A percentile compares a stretch with the other conserved stretches of the same genome.
Evolutionary conservation across 2,888 invertebrate genomes (phyloP).

Genomic region (Calameuta pallipes): DNA sequence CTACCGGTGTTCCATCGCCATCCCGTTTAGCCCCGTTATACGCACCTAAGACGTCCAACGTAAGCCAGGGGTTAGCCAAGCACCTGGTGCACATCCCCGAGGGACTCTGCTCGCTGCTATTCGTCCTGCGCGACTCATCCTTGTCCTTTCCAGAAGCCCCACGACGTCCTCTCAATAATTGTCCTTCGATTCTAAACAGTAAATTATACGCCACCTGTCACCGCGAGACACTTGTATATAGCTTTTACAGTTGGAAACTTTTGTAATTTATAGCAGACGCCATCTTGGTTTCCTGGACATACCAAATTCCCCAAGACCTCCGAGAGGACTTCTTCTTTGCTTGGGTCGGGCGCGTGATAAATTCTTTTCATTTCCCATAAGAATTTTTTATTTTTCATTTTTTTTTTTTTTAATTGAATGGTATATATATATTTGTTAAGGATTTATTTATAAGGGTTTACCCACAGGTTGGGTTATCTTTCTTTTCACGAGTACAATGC

Average conservation of each 20-base stretch:
- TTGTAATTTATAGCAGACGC: conserved; percentile 14
- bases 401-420: background rate
- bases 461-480: background rate
- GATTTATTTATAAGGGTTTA: background rate
- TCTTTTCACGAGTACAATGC: conserved; percentile 4
- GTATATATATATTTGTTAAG: background rate
- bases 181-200: conserved; percentile 22
- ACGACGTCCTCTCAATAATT: conserved; percentile 20
- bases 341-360: background rate
- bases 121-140: conserved; percentile 51
- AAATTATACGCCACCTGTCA: conserved; percentile 13
- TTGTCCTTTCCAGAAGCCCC: conserved; percentile 11
- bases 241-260: conserved; percentile 5
- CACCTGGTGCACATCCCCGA: conserved; percentile 64
- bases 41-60: conserved; percentile 55
- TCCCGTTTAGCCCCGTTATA: conserved; percentile 19
- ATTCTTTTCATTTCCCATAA: background rate
- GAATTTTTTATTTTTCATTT: background rate
- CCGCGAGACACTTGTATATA: background rate
- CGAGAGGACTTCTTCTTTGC: background rate
- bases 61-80: conserved; percentile 55
- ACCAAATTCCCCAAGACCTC: background rate
- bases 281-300: background rate
- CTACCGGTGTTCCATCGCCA: background rate
- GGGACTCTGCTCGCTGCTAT: conserved; percentile 61